phyloP scores from a whole-genome alignment of 2,113 vertebrate genomes.

The Nycticryphes semicollaris region DNA sequence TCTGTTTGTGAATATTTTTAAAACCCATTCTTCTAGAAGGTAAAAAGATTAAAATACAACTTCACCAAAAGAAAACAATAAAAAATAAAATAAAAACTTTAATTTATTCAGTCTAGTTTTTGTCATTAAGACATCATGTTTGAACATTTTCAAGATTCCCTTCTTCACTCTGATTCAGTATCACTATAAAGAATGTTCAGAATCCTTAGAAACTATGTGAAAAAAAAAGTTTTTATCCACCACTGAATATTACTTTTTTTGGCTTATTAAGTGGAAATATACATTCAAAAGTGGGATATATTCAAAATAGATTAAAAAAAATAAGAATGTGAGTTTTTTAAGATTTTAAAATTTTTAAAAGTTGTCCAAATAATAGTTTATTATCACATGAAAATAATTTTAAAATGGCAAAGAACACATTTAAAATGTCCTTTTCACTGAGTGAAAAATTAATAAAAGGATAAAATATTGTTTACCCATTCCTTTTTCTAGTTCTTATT shows the following conservation, averaged over 20 bases:
- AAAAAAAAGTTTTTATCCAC: not conserved
- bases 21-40: not conserved
- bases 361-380: not conserved
- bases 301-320: not conserved
- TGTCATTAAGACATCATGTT: not conserved
- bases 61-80: not conserved
- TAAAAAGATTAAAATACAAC: not conserved
- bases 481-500: not conserved
- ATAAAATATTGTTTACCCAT: not conserved
- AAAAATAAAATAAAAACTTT: not conserved
- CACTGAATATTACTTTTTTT: not conserved
- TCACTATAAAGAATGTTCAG: not conserved
- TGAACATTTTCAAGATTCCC: rapidly evolving
- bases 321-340: not conserved
- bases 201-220: not conserved
- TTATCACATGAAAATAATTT: not conserved
- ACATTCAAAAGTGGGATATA: not conserved
- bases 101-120: not conserved
- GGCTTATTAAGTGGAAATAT: not conserved
- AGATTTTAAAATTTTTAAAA: not conserved
- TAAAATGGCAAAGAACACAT: not conserved
- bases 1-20: not conserved
- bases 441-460: not conserved
- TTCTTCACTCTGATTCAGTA: not conserved
- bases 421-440: not conserved